Evolutionary conservation across 2,888 invertebrate genomes (phyloP).

Genomic region (Tineola bisselliella): DNA sequence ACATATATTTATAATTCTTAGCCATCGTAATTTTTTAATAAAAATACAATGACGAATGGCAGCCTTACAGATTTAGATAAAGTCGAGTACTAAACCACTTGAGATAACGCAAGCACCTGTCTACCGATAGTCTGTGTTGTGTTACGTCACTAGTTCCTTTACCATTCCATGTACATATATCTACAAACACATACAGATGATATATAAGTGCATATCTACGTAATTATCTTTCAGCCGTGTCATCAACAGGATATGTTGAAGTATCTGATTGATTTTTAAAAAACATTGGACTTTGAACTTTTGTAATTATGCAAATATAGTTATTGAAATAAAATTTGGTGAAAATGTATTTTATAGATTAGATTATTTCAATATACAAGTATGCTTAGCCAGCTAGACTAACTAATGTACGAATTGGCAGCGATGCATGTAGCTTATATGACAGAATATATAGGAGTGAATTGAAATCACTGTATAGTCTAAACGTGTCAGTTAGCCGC

Average conservation of each 20-base stretch:
- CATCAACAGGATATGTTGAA: neutral
- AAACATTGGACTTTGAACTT: neutral
- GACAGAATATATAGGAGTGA: no score
- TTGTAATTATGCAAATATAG: neutral
- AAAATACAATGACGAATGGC: neutral
- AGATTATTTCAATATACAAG: no score
- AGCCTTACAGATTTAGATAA: neutral
- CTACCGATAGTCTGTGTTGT: constrained; percentile 17
- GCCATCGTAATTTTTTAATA: no score
- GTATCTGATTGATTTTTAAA: neutral
- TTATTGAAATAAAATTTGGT: no score
- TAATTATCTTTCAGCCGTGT: neutral
- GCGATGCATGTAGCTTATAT: no score
- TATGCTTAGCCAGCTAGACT: no score
- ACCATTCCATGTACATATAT: neutral
- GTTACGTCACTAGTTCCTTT: constrained; percentile 1
- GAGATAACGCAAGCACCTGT: constrained; percentile 12
- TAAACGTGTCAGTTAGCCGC: no score
- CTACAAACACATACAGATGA: no score
- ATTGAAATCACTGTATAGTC: no score
- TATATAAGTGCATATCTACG: neutral
- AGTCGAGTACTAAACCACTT: neutral
- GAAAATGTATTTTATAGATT: no score
- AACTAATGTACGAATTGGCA: no score
- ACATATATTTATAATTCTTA: no score